These are phyloP conservation scores for Sakesphorus luctuosus DNA, from an alignment of 2,113 vertebrate genomes.

Conservation along the genomic window DNA sequence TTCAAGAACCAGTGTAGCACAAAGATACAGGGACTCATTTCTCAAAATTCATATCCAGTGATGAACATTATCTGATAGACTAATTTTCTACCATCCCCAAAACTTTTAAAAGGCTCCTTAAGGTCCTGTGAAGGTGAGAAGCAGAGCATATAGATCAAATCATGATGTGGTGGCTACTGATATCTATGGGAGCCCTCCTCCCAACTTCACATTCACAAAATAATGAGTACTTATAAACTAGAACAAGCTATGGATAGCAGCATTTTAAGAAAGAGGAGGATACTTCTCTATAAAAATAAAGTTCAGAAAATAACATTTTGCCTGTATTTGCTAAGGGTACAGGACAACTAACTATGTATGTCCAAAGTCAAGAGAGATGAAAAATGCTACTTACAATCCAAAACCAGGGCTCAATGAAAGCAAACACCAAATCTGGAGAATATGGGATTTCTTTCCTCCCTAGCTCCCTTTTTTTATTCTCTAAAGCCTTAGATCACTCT, in stretches of 20 bases:
- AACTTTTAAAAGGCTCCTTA: not conserved
- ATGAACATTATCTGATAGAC: not conserved
- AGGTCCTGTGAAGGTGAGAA: not conserved
- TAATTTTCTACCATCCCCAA: not conserved
- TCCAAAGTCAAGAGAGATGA: not conserved
- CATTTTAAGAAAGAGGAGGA: not conserved
- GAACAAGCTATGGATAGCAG: not conserved
- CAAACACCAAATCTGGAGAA: not conserved
- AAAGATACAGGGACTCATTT: not conserved
- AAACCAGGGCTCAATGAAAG: not conserved
- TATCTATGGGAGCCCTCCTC: not conserved
- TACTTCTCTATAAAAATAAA: not conserved
- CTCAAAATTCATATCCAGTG: not conserved
- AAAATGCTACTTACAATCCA: not conserved
- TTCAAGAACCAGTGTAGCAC: not conserved
- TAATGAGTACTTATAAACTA: not conserved
- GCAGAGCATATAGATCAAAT: not conserved
- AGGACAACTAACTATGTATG: not conserved
- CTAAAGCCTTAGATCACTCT: not conserved
- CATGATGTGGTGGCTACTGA: not conserved
- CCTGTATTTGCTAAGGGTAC: not conserved
- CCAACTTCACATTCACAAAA: not conserved
- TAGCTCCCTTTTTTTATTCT: not conserved
- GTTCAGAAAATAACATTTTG: not conserved
- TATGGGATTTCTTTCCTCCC: not conserved